Evolutionary conservation across 1,140 invertebrate genomes (phyloP).

Genomic region (Cotesia chilonis): DNA sequence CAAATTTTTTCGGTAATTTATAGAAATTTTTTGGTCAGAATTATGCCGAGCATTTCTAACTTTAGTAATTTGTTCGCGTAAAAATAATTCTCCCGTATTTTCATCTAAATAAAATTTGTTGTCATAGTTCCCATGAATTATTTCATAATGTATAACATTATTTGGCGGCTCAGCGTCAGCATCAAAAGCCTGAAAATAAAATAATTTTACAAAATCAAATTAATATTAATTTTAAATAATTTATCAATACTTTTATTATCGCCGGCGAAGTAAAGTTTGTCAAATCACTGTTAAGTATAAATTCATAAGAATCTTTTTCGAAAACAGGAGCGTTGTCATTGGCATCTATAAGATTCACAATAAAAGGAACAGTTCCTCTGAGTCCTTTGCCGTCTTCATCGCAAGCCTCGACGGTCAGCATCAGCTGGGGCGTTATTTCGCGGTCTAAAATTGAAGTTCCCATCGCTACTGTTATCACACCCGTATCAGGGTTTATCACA

Average conservation of each 20-base stretch:
- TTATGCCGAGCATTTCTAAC: constrained; percentile 52
- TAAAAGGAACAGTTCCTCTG: constrained; percentile 74
- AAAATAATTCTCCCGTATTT: constrained; percentile 74
- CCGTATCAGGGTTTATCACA: constrained; percentile 79
- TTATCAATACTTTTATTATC: constrained; percentile 69
- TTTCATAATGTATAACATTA: constrained; percentile 85
- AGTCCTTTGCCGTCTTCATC: constrained; percentile 85
- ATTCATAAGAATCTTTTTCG: constrained; percentile 81
- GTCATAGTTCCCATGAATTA: constrained; percentile 81
- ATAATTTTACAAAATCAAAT: constrained; percentile 14
- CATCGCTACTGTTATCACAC: constrained; percentile 80
- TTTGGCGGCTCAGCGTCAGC: constrained; percentile 86
- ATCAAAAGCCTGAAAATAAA: constrained; percentile 73
- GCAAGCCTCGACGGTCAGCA: constrained; percentile 83
- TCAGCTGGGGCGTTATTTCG: constrained; percentile 78
- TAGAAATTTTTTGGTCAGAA: constrained; percentile 35
- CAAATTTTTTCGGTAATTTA: constrained; percentile 28
- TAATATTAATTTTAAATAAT: background rate
- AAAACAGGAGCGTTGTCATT: constrained; percentile 90
- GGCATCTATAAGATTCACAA: constrained; percentile 81
- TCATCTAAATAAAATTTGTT: constrained; percentile 83
- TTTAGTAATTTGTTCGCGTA: constrained; percentile 66
- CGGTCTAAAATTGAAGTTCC: constrained; percentile 82
- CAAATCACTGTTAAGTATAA: constrained; percentile 78
- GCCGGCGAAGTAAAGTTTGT: constrained; percentile 77